Evolutionary conservation across 2,888 invertebrate genomes (phyloP).

Genomic region (Mythimna ferrago): DNA sequence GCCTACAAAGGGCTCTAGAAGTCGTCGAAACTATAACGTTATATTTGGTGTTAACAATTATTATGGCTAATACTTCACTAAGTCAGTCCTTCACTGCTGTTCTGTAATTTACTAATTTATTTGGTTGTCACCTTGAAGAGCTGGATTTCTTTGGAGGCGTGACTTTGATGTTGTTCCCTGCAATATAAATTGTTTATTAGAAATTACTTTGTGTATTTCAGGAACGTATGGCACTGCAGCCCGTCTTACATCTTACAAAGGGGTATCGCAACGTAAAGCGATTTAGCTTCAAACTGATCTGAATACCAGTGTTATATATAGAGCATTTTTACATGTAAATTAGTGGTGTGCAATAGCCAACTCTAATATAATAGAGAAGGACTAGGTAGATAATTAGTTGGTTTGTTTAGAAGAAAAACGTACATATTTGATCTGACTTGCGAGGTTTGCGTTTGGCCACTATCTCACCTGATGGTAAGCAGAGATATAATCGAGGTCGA

Average conservation of each 20-base stretch:
- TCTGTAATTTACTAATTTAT: slow-evolving; percentile 38
- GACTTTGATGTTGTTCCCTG: slow-evolving; percentile 36
- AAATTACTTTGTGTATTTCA: neutral
- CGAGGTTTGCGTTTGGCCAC: neutral
- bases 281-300: neutral
- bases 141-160: slow-evolving; percentile 61
- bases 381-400: neutral
- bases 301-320: neutral
- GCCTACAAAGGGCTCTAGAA: slow-evolving; percentile 68
- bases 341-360: neutral
- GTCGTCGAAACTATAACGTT: slow-evolving; percentile 66
- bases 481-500: neutral
- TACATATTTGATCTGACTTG: neutral
- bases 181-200: neutral
- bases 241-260: neutral
- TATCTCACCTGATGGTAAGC: neutral
- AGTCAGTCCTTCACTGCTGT: slow-evolving; percentile 60
- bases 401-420: too few species aligned
- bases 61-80: slow-evolving; percentile 70
- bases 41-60: slow-evolving; percentile 75
- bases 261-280: neutral
- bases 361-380: neutral
- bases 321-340: neutral
- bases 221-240: neutral
- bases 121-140: slow-evolving; percentile 35